A percentile compares a stretch with the other conserved stretches of the same genome.
phyloP scores from a whole-genome alignment of 2,113 vertebrate genomes.

The Synchiropus splendidus region DNA sequence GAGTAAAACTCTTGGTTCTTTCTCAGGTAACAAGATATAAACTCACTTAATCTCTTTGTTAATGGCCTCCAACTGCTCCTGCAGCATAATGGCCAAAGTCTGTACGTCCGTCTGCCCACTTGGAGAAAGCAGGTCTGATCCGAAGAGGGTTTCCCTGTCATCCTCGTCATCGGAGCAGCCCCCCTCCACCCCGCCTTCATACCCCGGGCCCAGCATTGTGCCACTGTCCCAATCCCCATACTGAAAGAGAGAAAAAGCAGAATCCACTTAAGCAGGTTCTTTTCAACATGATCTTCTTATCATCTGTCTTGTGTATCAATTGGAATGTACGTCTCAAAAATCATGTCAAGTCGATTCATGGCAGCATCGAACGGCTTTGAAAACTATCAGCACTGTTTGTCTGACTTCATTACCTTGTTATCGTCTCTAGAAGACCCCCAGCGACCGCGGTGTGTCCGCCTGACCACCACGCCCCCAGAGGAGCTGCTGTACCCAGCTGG shows the following conservation, averaged over 20 bases:
- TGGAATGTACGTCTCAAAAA: no score
- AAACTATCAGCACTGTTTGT: neutral
- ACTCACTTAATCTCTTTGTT: constrained; percentile 91
- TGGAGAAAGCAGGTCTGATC: constrained; percentile 81
- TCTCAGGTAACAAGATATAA: neutral
- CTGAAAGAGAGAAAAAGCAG: constrained; percentile 30
- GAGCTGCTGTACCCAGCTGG: constrained; percentile 74
- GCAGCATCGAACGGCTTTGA: neutral
- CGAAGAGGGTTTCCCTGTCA: constrained; percentile 79
- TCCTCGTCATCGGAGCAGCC: constrained; percentile 80
- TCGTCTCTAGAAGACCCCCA: constrained; percentile 76
- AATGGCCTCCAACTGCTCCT: constrained; percentile 89
- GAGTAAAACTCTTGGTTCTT: neutral
- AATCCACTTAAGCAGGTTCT: no score
- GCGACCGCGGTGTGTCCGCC: constrained; percentile 72
- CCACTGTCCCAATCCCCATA: constrained; percentile 79
- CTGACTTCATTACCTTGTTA: constrained; percentile 66
- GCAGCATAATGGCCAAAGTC: constrained; percentile 87
- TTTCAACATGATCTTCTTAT: no score
- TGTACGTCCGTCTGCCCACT: constrained; percentile 89
- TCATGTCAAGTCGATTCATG: neutral
- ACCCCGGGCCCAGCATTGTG: constrained; percentile 68
- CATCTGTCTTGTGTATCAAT: no score
- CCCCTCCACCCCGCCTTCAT: constrained; percentile 72
- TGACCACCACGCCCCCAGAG: constrained; percentile 70